Base-by-base conservation (phyloP, 2,113 vertebrate genomes). In the Vulpes ferrilata region DNA sequence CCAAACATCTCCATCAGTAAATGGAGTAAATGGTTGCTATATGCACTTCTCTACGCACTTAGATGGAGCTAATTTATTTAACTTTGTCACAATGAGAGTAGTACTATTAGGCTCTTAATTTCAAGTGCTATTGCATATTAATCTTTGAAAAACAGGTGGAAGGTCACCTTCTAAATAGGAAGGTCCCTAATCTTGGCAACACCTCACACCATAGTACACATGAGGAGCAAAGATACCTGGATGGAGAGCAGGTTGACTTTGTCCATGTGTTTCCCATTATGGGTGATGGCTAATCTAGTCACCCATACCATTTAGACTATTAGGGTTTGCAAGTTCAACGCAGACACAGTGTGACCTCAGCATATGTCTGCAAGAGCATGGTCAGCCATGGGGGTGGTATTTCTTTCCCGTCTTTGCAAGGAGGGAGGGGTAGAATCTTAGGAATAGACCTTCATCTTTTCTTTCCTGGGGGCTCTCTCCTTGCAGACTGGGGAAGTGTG, bases 401-500 rank as follows among this genome's bases (percentile, higher is more conserved):
- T 71, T 64, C 57, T 16, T 15, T 43, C 38, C 20, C 27, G 22
- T 60, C 16, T 59, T 57, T 25, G 17, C 30, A 17, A 30, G n/a
- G 9, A 65, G 23, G 51, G 38, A 25, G 10, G 30, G 27, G 2
- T 11, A 71, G 2, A 8, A 20, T 11, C 13, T 27, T 3, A 30
- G 38, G 74, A 71, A 48, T 0, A 2, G 23, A 25, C 15, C n/a
- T 32, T 32, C 22, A 48, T 9, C 22, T 1, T 30, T 5, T 20
- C 16, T 4, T 8, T 57, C 12, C 71, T 32, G n/a, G 82, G 67
- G 19, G 11, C 17, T 19, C 55, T 73, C 35, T 88, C 9, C 48
- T 64, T 69, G 43, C 95, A 98, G 98, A 11, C 62, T 98, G 43
- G 81, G 94, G 25, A 43, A 11, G 91, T 98, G 98, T 0, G 38